These are phyloP conservation scores for Macheiramphus alcinus DNA, from an alignment of 2,113 vertebrate species.

Conservation along the genomic window DNA sequence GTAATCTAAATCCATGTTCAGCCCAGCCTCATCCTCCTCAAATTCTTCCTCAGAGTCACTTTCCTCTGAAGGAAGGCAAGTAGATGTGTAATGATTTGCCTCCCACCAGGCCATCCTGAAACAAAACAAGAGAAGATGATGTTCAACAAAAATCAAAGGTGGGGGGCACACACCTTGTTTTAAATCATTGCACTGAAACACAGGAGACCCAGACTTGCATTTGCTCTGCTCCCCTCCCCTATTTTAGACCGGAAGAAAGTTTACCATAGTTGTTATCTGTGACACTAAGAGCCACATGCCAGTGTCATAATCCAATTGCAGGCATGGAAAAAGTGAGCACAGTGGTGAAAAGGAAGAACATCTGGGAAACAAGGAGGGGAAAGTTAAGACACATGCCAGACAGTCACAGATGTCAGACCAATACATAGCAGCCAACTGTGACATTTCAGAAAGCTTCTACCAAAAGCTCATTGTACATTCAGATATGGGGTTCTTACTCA, in stretches of 20 bases:
- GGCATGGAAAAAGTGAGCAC: not conserved
- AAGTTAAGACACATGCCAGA: not conserved
- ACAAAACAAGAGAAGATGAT: not conserved
- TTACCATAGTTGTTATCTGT: not conserved
- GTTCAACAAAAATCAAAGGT: not conserved
- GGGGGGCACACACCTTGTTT: not conserved
- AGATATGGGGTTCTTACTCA: not conserved
- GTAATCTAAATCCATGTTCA: slow-evolving; percentile 35
- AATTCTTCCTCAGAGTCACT: slow-evolving; percentile 73
- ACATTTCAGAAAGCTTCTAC: not conserved
- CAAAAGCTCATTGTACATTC: not conserved
- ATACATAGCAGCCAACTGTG: not conserved
- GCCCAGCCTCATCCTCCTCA: slow-evolving; percentile 53
- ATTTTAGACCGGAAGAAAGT: not conserved
- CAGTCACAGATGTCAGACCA: not conserved
- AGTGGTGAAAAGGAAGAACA: not conserved
- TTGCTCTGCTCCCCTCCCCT: not conserved
- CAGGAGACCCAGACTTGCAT: not conserved
- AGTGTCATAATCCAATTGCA: not conserved
- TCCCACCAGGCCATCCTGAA: slow-evolving; percentile 89
- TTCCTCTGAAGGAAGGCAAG: slow-evolving; percentile 77
- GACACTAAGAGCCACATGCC: not conserved
- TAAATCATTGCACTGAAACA: not conserved
- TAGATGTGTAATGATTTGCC: slow-evolving; percentile 80
- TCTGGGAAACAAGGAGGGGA: not conserved